Base-by-base conservation (phyloP, 2,888 invertebrate genomes). In the Adelphocoris suturalis region DNA sequence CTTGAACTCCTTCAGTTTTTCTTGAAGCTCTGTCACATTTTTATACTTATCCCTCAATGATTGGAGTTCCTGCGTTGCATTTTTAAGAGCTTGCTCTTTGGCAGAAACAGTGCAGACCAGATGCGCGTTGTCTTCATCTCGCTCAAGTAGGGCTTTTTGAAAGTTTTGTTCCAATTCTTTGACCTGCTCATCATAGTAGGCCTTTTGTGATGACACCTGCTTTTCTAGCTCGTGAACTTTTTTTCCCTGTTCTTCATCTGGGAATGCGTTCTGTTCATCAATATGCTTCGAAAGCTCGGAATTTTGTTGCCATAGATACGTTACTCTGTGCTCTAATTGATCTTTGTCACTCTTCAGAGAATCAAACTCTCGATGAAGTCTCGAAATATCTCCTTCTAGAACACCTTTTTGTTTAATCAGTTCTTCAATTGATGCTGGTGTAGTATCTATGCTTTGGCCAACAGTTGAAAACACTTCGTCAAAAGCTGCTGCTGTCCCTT, bases 61-160 rank as follows among this genome's bases (percentile, higher is more conserved):
- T 27, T 88, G 48, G 12, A 78, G 52, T 92, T 94, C 94, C 19
- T 94, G 93, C 23, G 94, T 94, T 57, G 93, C 94, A 46, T 94
- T 94, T 13, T 94, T 92, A 89, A 94, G 93, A 94, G 94, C 94
- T 86, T 94, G 90, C 4, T 91, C 90, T 91, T 90, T 91, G 37
- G 90, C 76, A n/a, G 91, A 91, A 16, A 90, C 55, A 23, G 89
- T 91, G 61, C 90, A 90, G 0, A 89, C 78, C 23, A 91, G 75
- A 82, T 89, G 90, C 2, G 91, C 90, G 14, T 90, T 86, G 68
- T 91, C 89, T 82, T 89, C 90, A n/a, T 91, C 91, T 47, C 91
- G 86, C 16, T 89, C 89, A 11, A 91, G 78, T 27, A 91, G 76
- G 55, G 90, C 90, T 75, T 91, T 90, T 28, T 91, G 90, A 76